A percentile compares a stretch with the other conserved stretches of the same genome.
Conservation (phyloP, 1,140 invertebrate genomes). For the Cataglyphis hispanica region DNA sequence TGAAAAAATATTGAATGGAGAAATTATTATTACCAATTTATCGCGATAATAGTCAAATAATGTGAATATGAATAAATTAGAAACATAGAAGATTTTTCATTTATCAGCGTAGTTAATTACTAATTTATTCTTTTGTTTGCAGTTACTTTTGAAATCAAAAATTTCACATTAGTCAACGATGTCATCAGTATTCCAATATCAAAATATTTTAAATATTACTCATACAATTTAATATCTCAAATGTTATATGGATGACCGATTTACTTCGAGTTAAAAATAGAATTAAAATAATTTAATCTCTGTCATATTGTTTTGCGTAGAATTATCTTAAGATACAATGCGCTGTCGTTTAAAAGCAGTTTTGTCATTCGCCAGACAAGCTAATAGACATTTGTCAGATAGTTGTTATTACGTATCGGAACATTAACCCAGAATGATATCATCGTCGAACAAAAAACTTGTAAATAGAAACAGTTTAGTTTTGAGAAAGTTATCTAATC, state of each 20-base stretch:
- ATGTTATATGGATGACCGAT: background rate
- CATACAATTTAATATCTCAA: background rate
- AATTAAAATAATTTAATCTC: background rate
- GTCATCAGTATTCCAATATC: background rate
- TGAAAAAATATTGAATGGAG: no score
- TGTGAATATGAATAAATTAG: background rate
- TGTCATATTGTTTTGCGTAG: background rate
- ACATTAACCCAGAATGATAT: background rate
- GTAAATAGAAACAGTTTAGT: background rate
- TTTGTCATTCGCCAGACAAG: background rate
- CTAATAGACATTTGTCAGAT: background rate
- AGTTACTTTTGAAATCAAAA: background rate
- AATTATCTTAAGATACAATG: background rate
- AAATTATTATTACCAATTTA: no score
- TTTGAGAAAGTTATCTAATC: slow-evolving; percentile 7
- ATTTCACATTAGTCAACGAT: background rate
- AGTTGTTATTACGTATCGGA: background rate
- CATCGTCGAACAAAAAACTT: no score
- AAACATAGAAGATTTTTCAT: background rate
- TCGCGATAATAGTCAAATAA: no score
- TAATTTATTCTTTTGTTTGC: background rate
- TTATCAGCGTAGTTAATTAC: background rate
- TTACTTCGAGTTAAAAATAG: background rate
- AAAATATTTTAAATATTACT: background rate
- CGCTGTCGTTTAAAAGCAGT: background rate